Evolutionary conservation across 1,140 invertebrate genomes (phyloP).

Genomic region (Cataglyphis hispanica): DNA sequence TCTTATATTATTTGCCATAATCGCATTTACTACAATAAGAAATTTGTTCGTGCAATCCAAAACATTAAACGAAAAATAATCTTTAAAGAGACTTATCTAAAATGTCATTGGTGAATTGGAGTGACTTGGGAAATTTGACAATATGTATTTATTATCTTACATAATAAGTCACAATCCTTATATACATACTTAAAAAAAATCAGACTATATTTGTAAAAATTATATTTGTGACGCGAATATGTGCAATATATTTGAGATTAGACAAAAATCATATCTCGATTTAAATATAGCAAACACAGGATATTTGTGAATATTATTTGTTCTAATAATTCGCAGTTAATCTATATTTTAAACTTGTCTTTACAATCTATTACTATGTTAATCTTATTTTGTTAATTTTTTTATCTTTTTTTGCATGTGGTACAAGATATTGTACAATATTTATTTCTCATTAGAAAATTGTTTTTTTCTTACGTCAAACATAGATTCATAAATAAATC

Average conservation of each 20-base stretch:
- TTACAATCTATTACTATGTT: neutral
- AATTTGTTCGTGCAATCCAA: too few relatives aligned
- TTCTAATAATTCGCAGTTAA: neutral
- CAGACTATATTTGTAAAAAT: neutral
- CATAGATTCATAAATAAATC: neutral
- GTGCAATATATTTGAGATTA: too few relatives aligned
- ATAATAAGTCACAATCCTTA: conserved; percentile 44
- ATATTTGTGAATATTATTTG: neutral
- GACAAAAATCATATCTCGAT: neutral
- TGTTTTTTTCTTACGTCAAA: neutral
- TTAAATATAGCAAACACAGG: neutral
- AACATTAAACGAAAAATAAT: neutral
- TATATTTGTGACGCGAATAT: neutral
- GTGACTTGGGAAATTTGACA: neutral
- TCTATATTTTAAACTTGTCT: neutral
- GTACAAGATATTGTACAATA: neutral
- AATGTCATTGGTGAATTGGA: neutral
- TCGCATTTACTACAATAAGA: too few relatives aligned
- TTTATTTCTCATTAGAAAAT: neutral
- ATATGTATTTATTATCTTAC: conserved; percentile 21
- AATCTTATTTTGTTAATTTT: neutral
- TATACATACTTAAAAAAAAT: neutral
- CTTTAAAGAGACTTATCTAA: neutral
- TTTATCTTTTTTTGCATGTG: neutral
- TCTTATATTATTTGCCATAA: too few relatives aligned